Evolutionary conservation across 2,797 vertebrate species (phyloP).

Genomic region (Emys orbicularis): DNA sequence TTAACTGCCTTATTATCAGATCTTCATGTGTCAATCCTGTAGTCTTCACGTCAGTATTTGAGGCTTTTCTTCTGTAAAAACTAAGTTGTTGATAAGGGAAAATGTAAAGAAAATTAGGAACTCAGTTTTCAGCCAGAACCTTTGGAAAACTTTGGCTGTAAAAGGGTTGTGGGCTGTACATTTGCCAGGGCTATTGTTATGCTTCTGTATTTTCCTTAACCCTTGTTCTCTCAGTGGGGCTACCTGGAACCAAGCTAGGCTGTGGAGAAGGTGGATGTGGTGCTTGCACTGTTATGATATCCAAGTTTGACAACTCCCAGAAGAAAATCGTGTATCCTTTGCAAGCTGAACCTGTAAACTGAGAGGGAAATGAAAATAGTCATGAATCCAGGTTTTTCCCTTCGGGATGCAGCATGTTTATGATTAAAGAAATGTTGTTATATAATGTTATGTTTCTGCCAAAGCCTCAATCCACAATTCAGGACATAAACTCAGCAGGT

Average conservation of each 20-base stretch:
- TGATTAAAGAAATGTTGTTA: not conserved
- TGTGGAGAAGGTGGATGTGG: conserved; percentile 97
- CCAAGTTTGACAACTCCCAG: conserved; percentile 84
- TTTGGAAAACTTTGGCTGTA: not conserved
- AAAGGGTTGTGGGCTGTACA: not conserved
- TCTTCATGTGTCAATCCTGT: not conserved
- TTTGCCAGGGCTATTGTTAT: not conserved
- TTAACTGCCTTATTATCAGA: too few species aligned
- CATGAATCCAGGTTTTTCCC: conserved; percentile 1
- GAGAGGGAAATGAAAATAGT: not conserved
- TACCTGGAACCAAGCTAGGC: conserved; percentile 94
- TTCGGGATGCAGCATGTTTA: not conserved
- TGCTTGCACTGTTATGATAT: conserved; percentile 97
- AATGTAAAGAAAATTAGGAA: not conserved
- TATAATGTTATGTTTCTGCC: not conserved
- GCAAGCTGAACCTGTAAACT: not conserved
- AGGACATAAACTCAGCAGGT: not conserved
- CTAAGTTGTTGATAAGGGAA: not conserved
- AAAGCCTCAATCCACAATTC: not conserved
- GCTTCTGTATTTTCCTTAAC: conserved; percentile 79
- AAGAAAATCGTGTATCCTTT: conserved; percentile 93
- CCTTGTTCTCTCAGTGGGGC: conserved; percentile 85
- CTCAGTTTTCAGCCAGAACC: not conserved
- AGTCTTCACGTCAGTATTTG: not conserved
- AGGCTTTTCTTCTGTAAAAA: not conserved